Base-by-base conservation (phyloP, 1,140 invertebrate genomes). In the Armadillidium nasatum region DNA sequence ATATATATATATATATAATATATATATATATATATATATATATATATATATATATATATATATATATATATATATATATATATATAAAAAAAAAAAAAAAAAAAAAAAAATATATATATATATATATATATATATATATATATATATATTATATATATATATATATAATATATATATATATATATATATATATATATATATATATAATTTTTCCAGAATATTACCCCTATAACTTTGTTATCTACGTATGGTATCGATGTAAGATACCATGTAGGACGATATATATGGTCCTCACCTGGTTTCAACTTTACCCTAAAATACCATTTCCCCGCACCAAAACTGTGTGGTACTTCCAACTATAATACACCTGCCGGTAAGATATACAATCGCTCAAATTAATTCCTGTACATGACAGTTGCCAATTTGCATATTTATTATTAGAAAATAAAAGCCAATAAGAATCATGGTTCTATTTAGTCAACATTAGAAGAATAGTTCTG, bases 231-330 rank as follows among this genome's bases (percentile, higher is more conserved):
- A 19, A n/a, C 21, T 15, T 15, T 73, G 9, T 15, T 33, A 21
- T 74, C 73, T 15, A 74, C 73, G 15, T 54, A 33, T 33, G 73
- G 73, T 7, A 22, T 74, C 9, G 73, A 74, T 15, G 22, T 74
- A 1, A 66, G 46, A 50, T 74, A 74, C 33, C 73, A 74, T 46
- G 50, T 74, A 21, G 73, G 73, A 23, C 73, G 67, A 46, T 74
- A 74, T 50, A 23, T 67, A 0, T 74, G 73, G 73, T 43, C 67
- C n/a, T 67, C 50, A 11, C 73, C 73, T 7, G 73, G 73, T 7
- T 74, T 66, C 60, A 74, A 74, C 15, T 74, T 74, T 50, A 74
- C 73, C 4, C 23, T 74, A 50, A 67, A 60, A 74, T 74, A 74
- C 43, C 19, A 54, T 33, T 74, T 74, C 60, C 50, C 73, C 3